phyloP scores from a whole-genome alignment of 2,888 invertebrate species.

The Troglohyphantes excavatus region DNA sequence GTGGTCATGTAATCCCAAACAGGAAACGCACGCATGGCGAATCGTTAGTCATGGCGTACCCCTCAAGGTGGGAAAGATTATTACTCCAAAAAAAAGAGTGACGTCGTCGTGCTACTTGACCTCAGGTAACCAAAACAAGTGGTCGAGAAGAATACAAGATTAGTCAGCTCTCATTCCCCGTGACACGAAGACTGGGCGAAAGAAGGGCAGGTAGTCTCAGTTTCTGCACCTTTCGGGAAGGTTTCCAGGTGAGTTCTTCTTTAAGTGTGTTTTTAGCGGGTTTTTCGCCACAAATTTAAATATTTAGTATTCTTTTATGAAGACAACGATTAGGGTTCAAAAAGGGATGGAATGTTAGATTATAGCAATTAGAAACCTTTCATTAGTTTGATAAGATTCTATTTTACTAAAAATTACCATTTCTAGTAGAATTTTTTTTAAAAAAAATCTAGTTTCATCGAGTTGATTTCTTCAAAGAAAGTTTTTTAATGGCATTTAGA shows the following conservation, averaged over 20 bases:
- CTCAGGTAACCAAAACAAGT: not conserved
- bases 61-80: conserved; percentile 10
- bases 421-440: no score
- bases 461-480: no score
- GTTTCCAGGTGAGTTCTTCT: not conserved
- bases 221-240: not conserved
- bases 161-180: not conserved
- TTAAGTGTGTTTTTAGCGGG: no score
- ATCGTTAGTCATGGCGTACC: not conserved
- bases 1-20: not conserved
- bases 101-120: conserved; percentile 11
- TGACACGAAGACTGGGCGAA: not conserved
- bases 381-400: no score
- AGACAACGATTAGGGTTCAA: no score
- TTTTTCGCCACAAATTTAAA: no score
- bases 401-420: no score
- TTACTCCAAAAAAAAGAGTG: not conserved
- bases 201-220: not conserved
- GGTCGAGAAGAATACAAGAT: not conserved
- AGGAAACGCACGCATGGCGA: not conserved
- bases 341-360: no score
- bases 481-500: no score
- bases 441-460: no score
- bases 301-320: no score
- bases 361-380: no score